These are phyloP conservation scores for Nesidiocoris tenuis DNA, from an alignment of 2,888 invertebrate genomes.

Conservation along the genomic window DNA sequence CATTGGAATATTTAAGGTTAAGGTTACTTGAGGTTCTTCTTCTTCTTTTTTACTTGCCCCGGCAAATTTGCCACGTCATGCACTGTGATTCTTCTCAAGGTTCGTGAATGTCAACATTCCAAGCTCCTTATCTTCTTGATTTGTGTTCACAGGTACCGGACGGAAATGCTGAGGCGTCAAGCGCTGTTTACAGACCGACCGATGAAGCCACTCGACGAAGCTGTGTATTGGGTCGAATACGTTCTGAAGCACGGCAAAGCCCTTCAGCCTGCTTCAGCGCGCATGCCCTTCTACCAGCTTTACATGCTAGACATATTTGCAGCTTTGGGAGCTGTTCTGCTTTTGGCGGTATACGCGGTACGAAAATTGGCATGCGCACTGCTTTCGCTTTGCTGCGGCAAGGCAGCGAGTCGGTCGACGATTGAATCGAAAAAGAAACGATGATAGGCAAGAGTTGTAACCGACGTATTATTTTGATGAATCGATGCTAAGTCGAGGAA, in stretches of 20 bases:
- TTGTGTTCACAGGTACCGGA: conserved; percentile 45
- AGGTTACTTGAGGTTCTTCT: neutral
- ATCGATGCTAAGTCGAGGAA: too few species aligned
- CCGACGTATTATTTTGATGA: too few species aligned
- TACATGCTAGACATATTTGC: conserved; percentile 34
- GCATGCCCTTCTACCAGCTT: conserved; percentile 36
- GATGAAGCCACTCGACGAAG: conserved; percentile 61
- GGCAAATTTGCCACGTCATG: too few species aligned
- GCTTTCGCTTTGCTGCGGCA: neutral
- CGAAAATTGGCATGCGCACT: neutral
- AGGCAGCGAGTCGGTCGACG: too few species aligned
- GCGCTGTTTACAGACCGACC: conserved; percentile 58
- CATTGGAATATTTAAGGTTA: neutral
- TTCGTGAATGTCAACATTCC: too few species aligned
- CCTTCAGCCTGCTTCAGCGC: conserved; percentile 48
- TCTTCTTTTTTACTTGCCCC: neutral
- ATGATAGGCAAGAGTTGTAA: too few species aligned
- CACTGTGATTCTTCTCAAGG: too few species aligned
- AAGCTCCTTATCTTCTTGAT: too few species aligned
- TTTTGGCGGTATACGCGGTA: neutral
- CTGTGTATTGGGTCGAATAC: conserved; percentile 67
- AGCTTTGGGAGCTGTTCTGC: neutral
- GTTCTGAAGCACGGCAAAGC: conserved; percentile 61
- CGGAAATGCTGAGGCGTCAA: conserved; percentile 47
- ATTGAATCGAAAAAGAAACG: too few species aligned